phyloP scores from a whole-genome alignment of 2,113 vertebrate species.

The Pelmatolapia mariae region DNA sequence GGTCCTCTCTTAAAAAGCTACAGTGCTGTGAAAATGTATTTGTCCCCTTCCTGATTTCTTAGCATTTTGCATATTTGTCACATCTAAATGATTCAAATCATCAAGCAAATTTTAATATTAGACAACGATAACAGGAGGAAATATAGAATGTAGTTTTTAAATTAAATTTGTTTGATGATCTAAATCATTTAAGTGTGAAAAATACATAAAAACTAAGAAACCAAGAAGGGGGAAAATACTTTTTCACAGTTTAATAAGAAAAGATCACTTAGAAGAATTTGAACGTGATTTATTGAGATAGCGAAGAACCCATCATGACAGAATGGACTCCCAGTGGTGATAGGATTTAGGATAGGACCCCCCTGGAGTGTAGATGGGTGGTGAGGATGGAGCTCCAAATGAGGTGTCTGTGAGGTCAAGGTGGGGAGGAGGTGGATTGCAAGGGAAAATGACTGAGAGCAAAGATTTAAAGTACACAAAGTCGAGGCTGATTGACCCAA shows the following conservation, averaged over 20 bases:
- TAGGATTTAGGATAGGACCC: not conserved
- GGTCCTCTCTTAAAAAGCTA: not conserved
- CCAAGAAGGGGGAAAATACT: not conserved
- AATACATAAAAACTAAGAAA: not conserved
- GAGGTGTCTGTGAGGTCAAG: not conserved
- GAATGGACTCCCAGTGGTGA: not conserved
- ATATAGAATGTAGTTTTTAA: not conserved
- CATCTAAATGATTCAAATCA: not conserved
- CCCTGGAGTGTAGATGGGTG: not conserved
- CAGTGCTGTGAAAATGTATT: not conserved
- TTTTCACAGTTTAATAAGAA: not conserved
- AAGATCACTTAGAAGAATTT: not conserved
- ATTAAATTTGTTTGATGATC: not conserved
- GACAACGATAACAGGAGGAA: not conserved
- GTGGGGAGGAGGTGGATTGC: not conserved
- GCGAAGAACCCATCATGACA: not conserved
- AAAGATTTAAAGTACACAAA: not conserved
- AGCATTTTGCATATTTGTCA: not conserved
- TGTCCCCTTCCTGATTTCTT: not conserved
- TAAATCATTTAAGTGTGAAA: not conserved
- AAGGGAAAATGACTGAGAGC: not conserved
- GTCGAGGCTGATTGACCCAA: not conserved
- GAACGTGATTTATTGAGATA: not conserved
- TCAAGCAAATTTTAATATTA: not conserved
- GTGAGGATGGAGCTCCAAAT: not conserved